Percentiles rank a stretch among this genome's conserved stretches.
phyloP scores from a whole-genome alignment of 1,140 invertebrate genomes.

The Meloidogyne hapla region DNA sequence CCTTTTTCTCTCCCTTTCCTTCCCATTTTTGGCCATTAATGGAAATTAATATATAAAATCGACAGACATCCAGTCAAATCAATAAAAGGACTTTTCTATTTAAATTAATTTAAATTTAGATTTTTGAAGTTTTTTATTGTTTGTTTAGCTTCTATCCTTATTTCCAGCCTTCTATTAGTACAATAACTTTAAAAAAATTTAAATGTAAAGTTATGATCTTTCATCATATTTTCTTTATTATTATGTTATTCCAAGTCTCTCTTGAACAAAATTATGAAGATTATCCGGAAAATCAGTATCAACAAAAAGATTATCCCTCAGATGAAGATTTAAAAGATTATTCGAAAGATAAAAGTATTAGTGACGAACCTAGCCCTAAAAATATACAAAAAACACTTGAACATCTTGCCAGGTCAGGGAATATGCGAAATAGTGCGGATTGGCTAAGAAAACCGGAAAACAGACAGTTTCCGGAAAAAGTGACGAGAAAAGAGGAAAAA shows the following conservation, averaged over 20 bases:
- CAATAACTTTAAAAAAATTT: neutral
- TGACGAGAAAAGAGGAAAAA: neutral
- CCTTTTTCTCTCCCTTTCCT: neutral
- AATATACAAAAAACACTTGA: constrained; percentile 24
- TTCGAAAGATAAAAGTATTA: neutral
- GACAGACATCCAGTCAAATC: neutral
- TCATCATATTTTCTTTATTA: neutral
- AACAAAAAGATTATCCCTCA: neutral
- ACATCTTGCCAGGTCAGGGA: constrained; percentile 20
- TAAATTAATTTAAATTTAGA: neutral
- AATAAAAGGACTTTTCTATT: neutral
- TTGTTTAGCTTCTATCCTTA: neutral
- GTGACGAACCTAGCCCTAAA: neutral
- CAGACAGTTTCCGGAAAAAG: neutral
- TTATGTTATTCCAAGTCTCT: neutral
- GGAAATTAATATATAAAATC: neutral
- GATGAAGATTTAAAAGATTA: constrained; percentile 3
- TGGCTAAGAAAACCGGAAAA: constrained; percentile 11
- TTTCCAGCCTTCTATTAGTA: no score
- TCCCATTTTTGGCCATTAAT: neutral
- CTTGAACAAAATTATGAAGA: neutral
- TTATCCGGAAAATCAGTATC: neutral
- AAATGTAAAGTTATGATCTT: neutral
- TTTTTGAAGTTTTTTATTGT: no score
- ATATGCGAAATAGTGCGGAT: constrained; percentile 14